phyloP scores from a whole-genome alignment of 1,140 invertebrate genomes.

The Panagrolaimus sp. region DNA sequence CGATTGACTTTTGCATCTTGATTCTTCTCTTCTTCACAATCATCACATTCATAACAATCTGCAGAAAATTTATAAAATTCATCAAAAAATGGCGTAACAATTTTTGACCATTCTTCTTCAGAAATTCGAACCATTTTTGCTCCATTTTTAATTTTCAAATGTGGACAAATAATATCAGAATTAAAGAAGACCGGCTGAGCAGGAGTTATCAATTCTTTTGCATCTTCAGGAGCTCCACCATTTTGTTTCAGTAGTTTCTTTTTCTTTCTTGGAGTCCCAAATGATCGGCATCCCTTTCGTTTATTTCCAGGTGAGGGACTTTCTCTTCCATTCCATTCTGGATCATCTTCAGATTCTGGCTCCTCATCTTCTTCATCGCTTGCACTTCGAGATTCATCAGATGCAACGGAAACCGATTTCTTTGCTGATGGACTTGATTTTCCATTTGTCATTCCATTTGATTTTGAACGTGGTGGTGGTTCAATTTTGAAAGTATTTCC shows the following conservation, averaged over 20 bases:
- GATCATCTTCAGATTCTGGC: neutral
- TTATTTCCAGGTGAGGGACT: neutral
- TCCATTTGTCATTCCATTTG: neutral
- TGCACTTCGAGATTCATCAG: neutral
- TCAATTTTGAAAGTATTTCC: neutral
- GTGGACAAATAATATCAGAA: neutral
- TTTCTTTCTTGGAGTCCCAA: neutral
- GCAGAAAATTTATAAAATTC: conserved; percentile 13
- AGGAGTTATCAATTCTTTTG: neutral
- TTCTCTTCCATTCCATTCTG: conserved; percentile 7
- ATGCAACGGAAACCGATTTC: neutral
- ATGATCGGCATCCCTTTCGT: neutral
- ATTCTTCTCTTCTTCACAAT: conserved; percentile 9
- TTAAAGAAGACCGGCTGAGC: neutral
- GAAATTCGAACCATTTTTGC: conserved; percentile 6
- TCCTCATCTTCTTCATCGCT: neutral
- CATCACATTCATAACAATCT: conserved; percentile 1
- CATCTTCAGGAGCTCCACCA: neutral
- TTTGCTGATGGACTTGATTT: neutral
- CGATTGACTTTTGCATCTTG: neutral
- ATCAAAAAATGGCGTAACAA: neutral
- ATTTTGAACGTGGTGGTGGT: neutral
- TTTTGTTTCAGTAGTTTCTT: neutral
- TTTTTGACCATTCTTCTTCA: conserved; percentile 10
- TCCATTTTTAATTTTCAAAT: neutral